These are phyloP conservation scores for Tetranychus piercei DNA, from an alignment of 2,888 invertebrate genomes.

Conservation along the genomic window DNA sequence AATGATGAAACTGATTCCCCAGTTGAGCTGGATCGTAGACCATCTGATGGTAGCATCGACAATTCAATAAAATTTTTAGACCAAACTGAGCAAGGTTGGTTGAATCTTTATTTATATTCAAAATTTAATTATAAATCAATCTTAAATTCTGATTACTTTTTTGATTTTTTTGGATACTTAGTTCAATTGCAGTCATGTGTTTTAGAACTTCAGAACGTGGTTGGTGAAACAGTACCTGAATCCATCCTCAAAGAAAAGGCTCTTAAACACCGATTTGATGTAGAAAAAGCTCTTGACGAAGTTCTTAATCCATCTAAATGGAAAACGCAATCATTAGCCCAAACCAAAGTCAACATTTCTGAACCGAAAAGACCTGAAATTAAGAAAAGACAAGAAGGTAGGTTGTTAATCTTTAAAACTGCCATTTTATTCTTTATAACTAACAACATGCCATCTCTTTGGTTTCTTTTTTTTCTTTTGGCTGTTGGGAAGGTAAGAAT, in stretches of 20 bases:
- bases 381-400: no score
- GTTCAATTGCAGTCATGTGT: conserved; percentile 61
- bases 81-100: conserved; percentile 28
- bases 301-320: conserved; percentile 37
- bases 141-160: neutral
- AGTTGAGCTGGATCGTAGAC: conserved; percentile 25
- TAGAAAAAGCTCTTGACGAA: conserved; percentile 51
- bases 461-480: neutral
- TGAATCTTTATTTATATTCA: neutral
- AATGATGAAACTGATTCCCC: conserved; percentile 34
- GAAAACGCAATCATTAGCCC: no score
- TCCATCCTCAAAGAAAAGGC: conserved; percentile 51
- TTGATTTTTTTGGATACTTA: conserved; percentile 22
- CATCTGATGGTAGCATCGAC: neutral
- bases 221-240: conserved; percentile 57
- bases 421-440: neutral
- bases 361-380: conserved; percentile 29
- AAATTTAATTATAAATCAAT: neutral
- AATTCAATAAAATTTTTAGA: conserved; percentile 26
- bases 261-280: conserved; percentile 51
- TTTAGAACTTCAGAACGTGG: conserved; percentile 56
- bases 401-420: no score
- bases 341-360: no score
- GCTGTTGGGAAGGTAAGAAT: conserved; percentile 5
- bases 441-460: neutral